A percentile compares a stretch with the other conserved stretches of the same genome.
phyloP scores from a whole-genome alignment of 2,888 invertebrate species.

The Mimachlamys varia region DNA sequence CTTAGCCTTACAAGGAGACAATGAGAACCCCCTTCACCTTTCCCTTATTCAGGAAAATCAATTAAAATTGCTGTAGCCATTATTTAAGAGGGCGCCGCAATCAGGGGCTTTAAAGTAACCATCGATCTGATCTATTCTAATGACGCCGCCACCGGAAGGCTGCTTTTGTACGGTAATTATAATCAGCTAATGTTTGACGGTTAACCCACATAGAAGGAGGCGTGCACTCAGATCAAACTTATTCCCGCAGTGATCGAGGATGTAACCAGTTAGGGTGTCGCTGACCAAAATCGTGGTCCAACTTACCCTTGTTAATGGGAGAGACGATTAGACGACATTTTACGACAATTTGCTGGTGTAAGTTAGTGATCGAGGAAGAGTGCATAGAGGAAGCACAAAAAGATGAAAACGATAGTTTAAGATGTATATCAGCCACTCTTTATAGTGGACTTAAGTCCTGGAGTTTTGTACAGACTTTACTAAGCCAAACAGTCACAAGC shows the following conservation, averaged over 20 bases:
- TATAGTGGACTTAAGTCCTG: too few species aligned
- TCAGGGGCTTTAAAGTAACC: neutral
- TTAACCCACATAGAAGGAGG: neutral
- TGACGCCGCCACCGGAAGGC: neutral
- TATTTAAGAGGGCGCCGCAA: neutral
- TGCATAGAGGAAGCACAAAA: too few species aligned
- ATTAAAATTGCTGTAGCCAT: neutral
- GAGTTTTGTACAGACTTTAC: too few species aligned
- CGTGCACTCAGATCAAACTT: neutral
- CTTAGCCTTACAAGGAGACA: too few species aligned
- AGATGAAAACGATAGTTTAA: too few species aligned
- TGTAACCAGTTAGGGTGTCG: neutral
- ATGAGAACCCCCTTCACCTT: neutral
- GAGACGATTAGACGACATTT: too few species aligned
- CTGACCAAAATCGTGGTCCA: neutral
- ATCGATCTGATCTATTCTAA: neutral
- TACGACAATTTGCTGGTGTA: neutral
- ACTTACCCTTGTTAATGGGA: neutral
- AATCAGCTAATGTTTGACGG: conserved; percentile 34
- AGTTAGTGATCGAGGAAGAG: too few species aligned
- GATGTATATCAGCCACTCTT: too few species aligned
- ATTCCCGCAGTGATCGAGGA: neutral
- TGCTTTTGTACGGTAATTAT: neutral
- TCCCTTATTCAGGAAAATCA: neutral
- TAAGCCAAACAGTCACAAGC: too few species aligned